Evolutionary conservation across 2,113 vertebrate genomes (phyloP).

Genomic region (Isurus oxyrinchus): DNA sequence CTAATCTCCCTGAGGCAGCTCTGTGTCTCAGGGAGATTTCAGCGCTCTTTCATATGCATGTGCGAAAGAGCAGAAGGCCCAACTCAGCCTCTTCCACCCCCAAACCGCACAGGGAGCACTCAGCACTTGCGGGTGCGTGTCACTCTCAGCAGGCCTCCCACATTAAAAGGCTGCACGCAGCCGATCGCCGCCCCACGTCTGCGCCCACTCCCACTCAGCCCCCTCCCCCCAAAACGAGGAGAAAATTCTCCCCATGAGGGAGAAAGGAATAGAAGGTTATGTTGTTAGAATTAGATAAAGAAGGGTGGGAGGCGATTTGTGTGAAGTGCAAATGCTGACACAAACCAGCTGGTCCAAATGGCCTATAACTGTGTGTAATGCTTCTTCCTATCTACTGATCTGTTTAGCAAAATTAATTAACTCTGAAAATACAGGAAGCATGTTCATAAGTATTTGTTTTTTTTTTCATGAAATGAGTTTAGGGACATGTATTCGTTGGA

Average conservation of each 20-base stretch:
- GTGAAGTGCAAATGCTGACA: not conserved
- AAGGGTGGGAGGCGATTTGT: not conserved
- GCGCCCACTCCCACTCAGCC: no score
- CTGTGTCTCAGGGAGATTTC: no score
- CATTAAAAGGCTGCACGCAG: no score
- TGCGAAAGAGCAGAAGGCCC: no score
- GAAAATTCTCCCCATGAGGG: not conserved
- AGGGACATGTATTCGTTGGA: not conserved
- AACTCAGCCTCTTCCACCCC: no score
- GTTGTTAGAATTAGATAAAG: not conserved
- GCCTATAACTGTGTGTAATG: not conserved
- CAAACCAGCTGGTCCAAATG: not conserved
- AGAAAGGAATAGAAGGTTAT: not conserved
- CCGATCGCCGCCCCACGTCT: no score
- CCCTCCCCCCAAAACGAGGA: no score
- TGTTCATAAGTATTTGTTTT: not conserved
- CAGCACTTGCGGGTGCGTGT: no score
- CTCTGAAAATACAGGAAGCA: not conserved
- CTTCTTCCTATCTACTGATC: not conserved
- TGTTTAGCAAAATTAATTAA: not conserved
- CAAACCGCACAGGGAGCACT: no score
- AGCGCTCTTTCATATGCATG: no score
- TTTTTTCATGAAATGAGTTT: not conserved
- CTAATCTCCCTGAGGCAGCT: no score
- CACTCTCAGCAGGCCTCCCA: no score